Evolutionary conservation across 2,113 vertebrate genomes (phyloP).

Genomic region (Callipepla squamata): DNA sequence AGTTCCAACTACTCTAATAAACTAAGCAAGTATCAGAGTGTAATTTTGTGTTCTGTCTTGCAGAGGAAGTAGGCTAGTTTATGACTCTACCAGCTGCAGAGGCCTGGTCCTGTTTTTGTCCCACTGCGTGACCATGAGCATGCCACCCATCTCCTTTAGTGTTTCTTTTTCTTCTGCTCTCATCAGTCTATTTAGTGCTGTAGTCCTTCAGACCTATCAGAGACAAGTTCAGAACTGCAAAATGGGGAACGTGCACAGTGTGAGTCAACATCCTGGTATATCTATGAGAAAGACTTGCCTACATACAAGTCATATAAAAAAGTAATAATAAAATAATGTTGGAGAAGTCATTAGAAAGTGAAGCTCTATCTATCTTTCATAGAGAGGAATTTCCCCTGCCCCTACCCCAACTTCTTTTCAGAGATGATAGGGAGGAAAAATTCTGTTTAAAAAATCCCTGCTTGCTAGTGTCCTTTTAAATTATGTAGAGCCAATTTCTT

Average conservation of each 20-base stretch:
- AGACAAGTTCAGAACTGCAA: not conserved
- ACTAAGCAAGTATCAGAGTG: not conserved
- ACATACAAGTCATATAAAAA: not conserved
- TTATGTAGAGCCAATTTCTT: conserved; percentile 74
- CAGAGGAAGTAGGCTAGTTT: accelerated
- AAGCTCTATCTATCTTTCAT: not conserved
- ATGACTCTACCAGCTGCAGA: not conserved
- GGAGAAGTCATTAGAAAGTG: not conserved
- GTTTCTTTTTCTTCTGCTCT: not conserved
- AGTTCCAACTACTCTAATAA: not conserved
- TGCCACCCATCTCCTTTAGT: not conserved
- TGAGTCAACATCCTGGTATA: accelerated
- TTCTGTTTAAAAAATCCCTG: conserved; percentile 25
- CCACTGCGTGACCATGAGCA: accelerated
- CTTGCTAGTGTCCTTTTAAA: conserved; percentile 69
- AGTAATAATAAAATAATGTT: not conserved
- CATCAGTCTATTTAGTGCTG: not conserved
- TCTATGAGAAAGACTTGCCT: not conserved
- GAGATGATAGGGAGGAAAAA: conserved; percentile 7
- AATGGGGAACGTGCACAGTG: accelerated
- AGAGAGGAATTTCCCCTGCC: not conserved
- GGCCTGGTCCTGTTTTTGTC: not conserved
- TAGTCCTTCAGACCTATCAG: not conserved
- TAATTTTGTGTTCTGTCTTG: not conserved
- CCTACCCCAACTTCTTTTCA: accelerated